Conservation (phyloP, 2,113 vertebrate genomes). For the Otolemur garnettii region DNA sequence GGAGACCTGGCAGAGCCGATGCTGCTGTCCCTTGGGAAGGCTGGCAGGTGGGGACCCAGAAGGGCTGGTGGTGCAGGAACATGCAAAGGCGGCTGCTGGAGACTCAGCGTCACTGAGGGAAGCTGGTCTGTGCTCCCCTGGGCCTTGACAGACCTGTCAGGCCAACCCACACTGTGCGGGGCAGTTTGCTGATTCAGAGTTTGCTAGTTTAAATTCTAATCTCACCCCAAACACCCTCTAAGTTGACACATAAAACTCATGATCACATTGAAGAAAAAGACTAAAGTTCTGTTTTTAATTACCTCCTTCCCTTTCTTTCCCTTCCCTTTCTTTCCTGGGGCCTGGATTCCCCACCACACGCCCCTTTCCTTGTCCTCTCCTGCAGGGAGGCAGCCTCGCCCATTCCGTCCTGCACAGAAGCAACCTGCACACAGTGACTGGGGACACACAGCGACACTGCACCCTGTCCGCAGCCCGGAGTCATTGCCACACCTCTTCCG, state of each 20-base stretch:
- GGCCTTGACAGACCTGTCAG: neutral
- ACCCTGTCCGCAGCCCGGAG: neutral
- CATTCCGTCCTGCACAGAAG: neutral
- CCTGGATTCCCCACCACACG: neutral
- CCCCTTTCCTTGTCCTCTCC: neutral
- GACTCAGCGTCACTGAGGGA: neutral
- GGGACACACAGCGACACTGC: neutral
- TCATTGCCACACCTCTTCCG: neutral
- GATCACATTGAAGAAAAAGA: constrained; percentile 25
- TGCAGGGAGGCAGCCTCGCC: neutral
- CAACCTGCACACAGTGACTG: neutral
- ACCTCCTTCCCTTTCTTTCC: neutral
- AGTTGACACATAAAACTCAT: neutral
- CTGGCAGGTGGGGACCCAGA: neutral
- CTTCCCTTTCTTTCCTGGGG: neutral
- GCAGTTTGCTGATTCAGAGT: neutral
- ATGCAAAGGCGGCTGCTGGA: neutral
- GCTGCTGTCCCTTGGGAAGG: neutral
- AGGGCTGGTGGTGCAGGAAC: neutral
- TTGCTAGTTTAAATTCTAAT: neutral
- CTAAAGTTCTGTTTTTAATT: neutral
- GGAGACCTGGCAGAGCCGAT: neutral
- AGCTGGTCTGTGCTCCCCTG: neutral
- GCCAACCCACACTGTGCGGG: neutral
- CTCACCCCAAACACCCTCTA: neutral